phyloP scores from a whole-genome alignment of 2,888 invertebrate species.

The Metallyticus violacea region DNA sequence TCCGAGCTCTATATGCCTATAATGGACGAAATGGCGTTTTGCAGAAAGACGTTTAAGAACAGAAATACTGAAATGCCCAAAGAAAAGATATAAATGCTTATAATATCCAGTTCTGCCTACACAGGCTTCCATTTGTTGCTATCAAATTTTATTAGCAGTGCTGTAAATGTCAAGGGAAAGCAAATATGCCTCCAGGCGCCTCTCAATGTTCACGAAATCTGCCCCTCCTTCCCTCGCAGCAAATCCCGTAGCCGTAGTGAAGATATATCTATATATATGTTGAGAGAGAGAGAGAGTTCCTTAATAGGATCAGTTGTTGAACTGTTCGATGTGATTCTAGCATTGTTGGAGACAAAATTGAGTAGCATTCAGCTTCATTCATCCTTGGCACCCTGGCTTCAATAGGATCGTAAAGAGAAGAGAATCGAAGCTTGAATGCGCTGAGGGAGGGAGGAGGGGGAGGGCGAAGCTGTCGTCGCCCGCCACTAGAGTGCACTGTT shows the following conservation, averaged over 20 bases:
- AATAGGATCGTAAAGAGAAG: slow-evolving; percentile 30
- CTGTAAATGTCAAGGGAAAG: neutral
- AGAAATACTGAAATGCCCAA: too few species aligned
- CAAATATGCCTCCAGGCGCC: neutral
- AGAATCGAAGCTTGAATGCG: neutral
- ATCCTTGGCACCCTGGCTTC: slow-evolving; percentile 32
- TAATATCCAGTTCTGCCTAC: neutral
- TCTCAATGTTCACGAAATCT: too few species aligned
- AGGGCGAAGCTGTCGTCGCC: neutral
- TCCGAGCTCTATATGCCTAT: too few species aligned
- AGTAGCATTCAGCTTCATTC: slow-evolving; percentile 36
- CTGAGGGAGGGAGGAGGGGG: slow-evolving; percentile 8
- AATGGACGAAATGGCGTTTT: too few species aligned
- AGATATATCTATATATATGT: slow-evolving; percentile 13
- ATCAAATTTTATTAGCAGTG: neutral
- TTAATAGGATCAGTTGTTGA: slow-evolving; percentile 38
- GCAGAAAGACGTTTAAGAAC: too few species aligned
- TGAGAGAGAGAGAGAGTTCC: slow-evolving; percentile 28
- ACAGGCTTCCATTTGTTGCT: neutral
- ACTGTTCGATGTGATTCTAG: slow-evolving; percentile 37
- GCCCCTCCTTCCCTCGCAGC: slow-evolving; percentile 16
- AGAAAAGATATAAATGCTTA: too few species aligned
- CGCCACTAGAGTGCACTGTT: neutral
- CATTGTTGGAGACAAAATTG: slow-evolving; percentile 37
- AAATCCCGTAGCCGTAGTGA: slow-evolving; percentile 22